phyloP scores from a whole-genome alignment of 1,140 invertebrate species.

The Phthorimaea operculella region DNA sequence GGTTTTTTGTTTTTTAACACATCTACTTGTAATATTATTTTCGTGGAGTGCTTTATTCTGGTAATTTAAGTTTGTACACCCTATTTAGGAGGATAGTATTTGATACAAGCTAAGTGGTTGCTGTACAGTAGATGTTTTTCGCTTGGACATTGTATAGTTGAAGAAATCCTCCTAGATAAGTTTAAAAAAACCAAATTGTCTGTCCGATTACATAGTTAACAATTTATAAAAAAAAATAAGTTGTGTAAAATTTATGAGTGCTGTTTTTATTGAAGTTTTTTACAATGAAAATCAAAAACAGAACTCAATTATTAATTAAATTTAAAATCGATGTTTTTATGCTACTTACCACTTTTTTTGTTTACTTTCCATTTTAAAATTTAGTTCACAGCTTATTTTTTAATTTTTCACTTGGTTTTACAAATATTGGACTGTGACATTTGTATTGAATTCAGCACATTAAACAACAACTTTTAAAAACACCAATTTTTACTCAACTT shows the following conservation, averaged over 20 bases:
- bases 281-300: conserved; percentile 10
- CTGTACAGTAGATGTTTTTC: conserved; percentile 56
- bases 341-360: conserved; percentile 30
- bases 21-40: too few relatives aligned
- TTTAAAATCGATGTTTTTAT: conserved; percentile 19
- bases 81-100: conserved; percentile 27
- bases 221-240: conserved; percentile 59
- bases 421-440: conserved; percentile 26
- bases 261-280: too few relatives aligned
- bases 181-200: conserved; percentile 27
- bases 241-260: conserved; percentile 39
- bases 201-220: conserved; percentile 39
- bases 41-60: too few relatives aligned
- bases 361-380: conserved; percentile 25
- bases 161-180: conserved; percentile 27
- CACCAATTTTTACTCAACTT: neutral
- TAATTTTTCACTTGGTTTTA: conserved; percentile 38
- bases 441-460: neutral
- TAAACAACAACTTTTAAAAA: too few relatives aligned
- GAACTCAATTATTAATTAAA: conserved; percentile 10
- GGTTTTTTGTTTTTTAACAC: too few relatives aligned
- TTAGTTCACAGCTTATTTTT: conserved; percentile 61
- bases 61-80: too few relatives aligned
- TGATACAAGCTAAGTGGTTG: conserved; percentile 41
- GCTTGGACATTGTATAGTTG: conserved; percentile 46